phyloP scores from a whole-genome alignment of 2,888 invertebrate species.

The Muscina levida region DNA sequence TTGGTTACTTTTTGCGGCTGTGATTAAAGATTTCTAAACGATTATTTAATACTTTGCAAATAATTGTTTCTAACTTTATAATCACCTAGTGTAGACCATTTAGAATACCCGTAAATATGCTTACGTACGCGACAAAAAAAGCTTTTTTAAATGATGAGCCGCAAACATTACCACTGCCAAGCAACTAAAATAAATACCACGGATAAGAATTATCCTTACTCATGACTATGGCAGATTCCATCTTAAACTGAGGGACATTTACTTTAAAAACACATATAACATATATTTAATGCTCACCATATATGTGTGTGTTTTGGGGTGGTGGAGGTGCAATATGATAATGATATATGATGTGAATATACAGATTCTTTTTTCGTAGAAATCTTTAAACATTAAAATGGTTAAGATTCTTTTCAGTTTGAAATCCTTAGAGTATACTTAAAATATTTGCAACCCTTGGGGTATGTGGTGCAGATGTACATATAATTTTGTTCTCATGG shows the following conservation, averaged over 20 bases:
- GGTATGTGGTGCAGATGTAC: not conserved
- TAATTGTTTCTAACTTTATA: too few relatives aligned
- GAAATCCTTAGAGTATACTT: not conserved
- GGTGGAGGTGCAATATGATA: too few relatives aligned
- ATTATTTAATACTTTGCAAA: too few relatives aligned
- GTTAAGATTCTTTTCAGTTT: not conserved
- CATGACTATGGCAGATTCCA: not conserved
- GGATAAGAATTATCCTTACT: constrained; percentile 5
- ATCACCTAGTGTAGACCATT: too few relatives aligned
- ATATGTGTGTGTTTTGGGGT: not conserved
- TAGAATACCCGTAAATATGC: too few relatives aligned
- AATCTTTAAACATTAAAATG: constrained; percentile 65
- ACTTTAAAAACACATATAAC: too few relatives aligned
- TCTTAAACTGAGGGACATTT: not conserved
- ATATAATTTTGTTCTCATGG: not conserved
- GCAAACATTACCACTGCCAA: constrained; percentile 2
- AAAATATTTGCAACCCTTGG: not conserved
- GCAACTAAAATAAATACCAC: not conserved
- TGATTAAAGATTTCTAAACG: too few relatives aligned
- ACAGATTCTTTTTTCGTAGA: too few relatives aligned
- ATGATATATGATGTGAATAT: too few relatives aligned
- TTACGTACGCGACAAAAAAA: too few relatives aligned
- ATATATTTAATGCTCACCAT: constrained; percentile 7
- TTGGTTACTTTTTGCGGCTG: too few relatives aligned
- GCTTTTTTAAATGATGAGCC: not conserved